Base-by-base conservation (phyloP, 2,797 vertebrate genomes). In the Hephaestus fuliginosus region DNA sequence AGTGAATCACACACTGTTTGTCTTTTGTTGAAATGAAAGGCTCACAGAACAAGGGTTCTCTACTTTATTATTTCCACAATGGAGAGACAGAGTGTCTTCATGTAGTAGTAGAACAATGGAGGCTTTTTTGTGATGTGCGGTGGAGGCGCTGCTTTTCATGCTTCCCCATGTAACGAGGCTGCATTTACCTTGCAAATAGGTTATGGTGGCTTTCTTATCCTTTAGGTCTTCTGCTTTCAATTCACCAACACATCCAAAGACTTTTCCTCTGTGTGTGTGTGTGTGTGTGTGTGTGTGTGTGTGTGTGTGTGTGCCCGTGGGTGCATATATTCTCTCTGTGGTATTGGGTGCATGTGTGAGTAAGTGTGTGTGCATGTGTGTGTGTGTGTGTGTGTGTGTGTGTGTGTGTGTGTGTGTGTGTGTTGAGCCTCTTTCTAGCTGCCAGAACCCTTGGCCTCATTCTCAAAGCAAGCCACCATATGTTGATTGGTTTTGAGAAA, bases 101-200 rank as follows among this genome's bases (percentile, higher is more conserved):
- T 85, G 84, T 81, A 49, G 63, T 72, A 62, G 49, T 5, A 14
- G 77, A 87, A 91, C 88, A 90, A 90, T 89, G 72, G 82, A 62
- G 39, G 74, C 75, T 90, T 85, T 93, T 92, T 81, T 89, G 85
- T 81, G 69, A 81, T 74, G 83, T 71, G 77, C 39, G 2, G 65
- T 48, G 52, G 69, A 70, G 78, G 80, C 66, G 33, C 53, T 77
- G 74, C 82, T 86, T 91, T 90, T 89, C 68, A 86, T 84, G 81
- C 68, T 60, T 74, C 74, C 36, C 43, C 41, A 11, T 86, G 75
- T 90, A 92, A 94, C 81, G 80, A 93, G 89, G 79, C 84, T 86
- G 87, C 82, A 90, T 93, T 93, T 93, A 95, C 93, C 88, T 93
- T 87, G 82, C 90, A 93, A 93, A 93, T 92, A 92, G 86, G 89